Base-by-base conservation (phyloP, 2,113 vertebrate species). In the Hystrix cristata region DNA sequence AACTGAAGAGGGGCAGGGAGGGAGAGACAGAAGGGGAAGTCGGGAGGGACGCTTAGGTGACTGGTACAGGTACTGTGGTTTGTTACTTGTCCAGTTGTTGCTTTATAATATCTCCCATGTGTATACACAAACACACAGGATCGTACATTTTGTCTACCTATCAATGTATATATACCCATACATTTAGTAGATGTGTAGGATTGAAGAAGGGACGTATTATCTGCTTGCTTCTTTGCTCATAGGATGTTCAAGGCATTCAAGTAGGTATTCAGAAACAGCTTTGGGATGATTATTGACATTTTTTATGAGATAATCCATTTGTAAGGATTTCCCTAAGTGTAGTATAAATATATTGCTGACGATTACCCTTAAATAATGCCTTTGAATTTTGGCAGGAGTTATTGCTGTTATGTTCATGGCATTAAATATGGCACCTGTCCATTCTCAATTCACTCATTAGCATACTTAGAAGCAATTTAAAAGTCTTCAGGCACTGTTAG, bases 221-320 rank as follows among this genome's bases (percentile, higher is more conserved):
- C 59, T 62, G 7, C 71, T 84, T 60, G 81, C 31, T 71, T 71
- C 65, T 93, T 7, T 27, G 27, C 31, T 94, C 11, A 18, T 67
- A 74, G 27, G 2, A 31, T 64, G 27, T 71, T 78, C 46, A 79
- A n/a, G 57, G 25, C 55, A 64, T 60, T 79, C 12, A 83, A 29
- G 8, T 67, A 80, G 46, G 31, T 64, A 13, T 93, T 94, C 83
- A 95, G 11, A 95, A 95, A 87, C 46, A 94, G 64, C 67, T 87
- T 78, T n/a, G 65, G 90, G 34, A 43, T 87, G 53, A 64, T 59
- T 74, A 80, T 76, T 90, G 92, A 72, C 34, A 65, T 69, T 85
- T 95, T 59, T 59, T 31, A 64, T 88, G 29, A 95, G 55, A 78
- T 87, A 29, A 57, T 96, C 43, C 57, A 16, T 93, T 95, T 83